A percentile compares a stretch with the other conserved stretches of the same genome.
Evolutionary conservation across 30 jellyfish, hydroid and myxozoan genomes (phyloP).

Genomic region (Aurelia aurita): DNA sequence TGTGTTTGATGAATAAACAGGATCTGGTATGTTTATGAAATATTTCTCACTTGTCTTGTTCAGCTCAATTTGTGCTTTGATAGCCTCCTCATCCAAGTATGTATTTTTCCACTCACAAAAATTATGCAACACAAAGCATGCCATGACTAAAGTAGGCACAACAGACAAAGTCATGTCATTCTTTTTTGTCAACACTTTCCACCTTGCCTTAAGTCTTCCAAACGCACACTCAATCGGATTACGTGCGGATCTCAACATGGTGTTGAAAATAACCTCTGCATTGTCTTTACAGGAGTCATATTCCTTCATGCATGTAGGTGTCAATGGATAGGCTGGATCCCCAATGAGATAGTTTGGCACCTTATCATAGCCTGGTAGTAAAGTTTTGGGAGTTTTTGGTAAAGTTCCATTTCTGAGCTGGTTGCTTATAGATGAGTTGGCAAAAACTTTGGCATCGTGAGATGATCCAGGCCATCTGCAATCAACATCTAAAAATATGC

Average conservation of each 20-base stretch:
- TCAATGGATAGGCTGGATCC: constrained; percentile 78
- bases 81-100: constrained; percentile 13
- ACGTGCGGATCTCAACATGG: constrained; percentile 61
- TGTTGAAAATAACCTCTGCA: constrained; percentile 63
- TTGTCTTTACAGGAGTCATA: constrained; percentile 41
- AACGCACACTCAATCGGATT: constrained; percentile 85
- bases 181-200: constrained; percentile 57
- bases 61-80: constrained; percentile 18
- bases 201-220: constrained; percentile 79
- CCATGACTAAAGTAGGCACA: constrained; percentile 52
- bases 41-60: neutral
- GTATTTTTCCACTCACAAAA: no score
- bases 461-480: constrained; percentile 79
- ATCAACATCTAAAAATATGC: constrained; percentile 74
- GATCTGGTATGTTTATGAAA: constrained; percentile 9
- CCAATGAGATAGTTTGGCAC: constrained; percentile 74
- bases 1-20: neutral
- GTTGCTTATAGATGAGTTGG: constrained; percentile 26
- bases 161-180: constrained; percentile 46
- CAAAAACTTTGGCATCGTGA: constrained; percentile 71
- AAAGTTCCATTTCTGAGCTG: constrained; percentile 27
- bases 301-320: constrained; percentile 75
- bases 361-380: constrained; percentile 18
- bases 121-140: constrained; percentile 80
- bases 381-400: constrained; percentile 14